These are phyloP conservation scores for Andrena marginata DNA, from an alignment of 2,888 invertebrate genomes.

Conservation along the genomic window DNA sequence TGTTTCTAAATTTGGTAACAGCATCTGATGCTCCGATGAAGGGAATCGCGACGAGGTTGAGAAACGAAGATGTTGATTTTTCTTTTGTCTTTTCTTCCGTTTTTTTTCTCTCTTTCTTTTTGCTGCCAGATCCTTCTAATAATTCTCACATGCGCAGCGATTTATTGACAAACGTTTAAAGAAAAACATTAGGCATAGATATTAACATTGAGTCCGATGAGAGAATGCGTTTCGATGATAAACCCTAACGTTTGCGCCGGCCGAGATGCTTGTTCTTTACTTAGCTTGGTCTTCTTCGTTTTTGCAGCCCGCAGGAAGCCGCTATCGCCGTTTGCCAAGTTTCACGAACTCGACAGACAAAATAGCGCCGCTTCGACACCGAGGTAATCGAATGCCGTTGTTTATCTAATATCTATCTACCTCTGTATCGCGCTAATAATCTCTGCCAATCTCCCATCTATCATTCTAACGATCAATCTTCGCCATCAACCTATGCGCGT, in stretches of 20 bases:
- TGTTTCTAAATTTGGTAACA: constrained; percentile 1
- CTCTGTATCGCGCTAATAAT: background rate
- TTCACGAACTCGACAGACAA: constrained; percentile 95
- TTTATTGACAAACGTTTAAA: constrained; percentile 50
- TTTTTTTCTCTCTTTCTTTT: background rate
- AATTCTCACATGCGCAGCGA: constrained; percentile 53
- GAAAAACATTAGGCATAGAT: constrained; percentile 41
- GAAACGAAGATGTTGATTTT: constrained; percentile 47
- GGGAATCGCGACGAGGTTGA: constrained; percentile 63
- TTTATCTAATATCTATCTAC: constrained; percentile 22
- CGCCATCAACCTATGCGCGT: no score
- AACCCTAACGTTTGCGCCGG: constrained; percentile 51
- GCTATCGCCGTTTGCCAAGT: constrained; percentile 95
- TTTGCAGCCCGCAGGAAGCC: constrained; percentile 87
- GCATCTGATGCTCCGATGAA: constrained; percentile 7
- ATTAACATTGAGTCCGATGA: constrained; percentile 60
- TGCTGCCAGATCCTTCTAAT: constrained; percentile 61
- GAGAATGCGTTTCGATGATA: constrained; percentile 48
- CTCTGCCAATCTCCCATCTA: no score
- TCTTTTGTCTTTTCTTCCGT: constrained; percentile 8
- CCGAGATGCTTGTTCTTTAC: background rate
- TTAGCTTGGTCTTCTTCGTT: constrained; percentile 50
- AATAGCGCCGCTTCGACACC: constrained; percentile 91
- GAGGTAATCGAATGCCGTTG: constrained; percentile 87
- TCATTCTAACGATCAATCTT: no score